Conservation (phyloP, 37 sponge, comb jelly and placozoan species). For the Agelas oroides region DNA sequence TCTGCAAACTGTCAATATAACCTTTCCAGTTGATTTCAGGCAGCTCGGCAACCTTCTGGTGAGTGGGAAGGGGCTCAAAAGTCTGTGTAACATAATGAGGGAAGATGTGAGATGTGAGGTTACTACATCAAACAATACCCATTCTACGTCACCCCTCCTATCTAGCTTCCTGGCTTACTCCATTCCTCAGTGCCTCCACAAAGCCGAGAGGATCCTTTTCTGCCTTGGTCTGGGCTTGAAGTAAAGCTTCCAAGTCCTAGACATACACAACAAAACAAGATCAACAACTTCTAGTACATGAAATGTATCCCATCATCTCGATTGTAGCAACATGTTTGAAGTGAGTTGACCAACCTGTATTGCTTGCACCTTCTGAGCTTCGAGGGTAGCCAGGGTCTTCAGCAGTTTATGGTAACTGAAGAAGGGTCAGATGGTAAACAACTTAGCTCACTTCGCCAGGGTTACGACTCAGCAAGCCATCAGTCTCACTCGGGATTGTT, state of each 20-base stretch:
- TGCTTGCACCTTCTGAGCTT: conserved; percentile 83
- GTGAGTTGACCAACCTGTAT: conserved; percentile 70
- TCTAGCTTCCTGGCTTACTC: too few relatives aligned
- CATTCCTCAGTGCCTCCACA: conserved; percentile 46
- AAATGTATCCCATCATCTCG: too few relatives aligned
- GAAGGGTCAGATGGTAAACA: too few relatives aligned
- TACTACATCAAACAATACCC: too few relatives aligned
- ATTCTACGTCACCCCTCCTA: too few relatives aligned
- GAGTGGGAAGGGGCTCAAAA: conserved; percentile 36
- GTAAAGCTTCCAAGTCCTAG: conserved; percentile 65
- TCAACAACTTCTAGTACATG: too few relatives aligned
- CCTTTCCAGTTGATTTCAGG: conserved; percentile 70
- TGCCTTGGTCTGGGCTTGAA: conserved; percentile 43
- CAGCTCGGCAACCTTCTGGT: conserved; percentile 56
- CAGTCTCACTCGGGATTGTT: conserved; percentile 57
- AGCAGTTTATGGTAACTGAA: conserved; percentile 73
- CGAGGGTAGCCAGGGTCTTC: conserved; percentile 69
- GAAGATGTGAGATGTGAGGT: too few relatives aligned
- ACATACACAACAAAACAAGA: neutral
- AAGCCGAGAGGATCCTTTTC: conserved; percentile 58
- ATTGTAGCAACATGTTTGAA: too few relatives aligned
- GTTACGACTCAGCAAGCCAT: too few relatives aligned
- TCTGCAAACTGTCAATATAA: conserved; percentile 56
- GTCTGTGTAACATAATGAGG: too few relatives aligned
- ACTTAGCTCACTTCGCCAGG: neutral